A percentile compares a stretch with the other conserved stretches of the same genome.
These are phyloP conservation scores for Parazoanthus atlanticus DNA, from an alignment of 92 coral and sea anemone genomes.

Conservation along the genomic window DNA sequence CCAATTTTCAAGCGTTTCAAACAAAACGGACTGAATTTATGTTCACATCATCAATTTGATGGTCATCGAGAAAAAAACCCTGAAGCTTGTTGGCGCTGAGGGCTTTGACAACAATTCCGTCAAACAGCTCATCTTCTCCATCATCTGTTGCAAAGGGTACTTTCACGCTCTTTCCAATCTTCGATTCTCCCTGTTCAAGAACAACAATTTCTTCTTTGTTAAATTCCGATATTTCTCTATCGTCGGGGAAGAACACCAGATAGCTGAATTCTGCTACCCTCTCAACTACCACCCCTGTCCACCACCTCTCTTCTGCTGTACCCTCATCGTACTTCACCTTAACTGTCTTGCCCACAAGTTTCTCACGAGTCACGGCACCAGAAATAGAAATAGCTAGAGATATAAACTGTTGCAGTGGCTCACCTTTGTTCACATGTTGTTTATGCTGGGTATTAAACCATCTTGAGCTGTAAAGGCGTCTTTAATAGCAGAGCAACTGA, in stretches of 20 bases:
- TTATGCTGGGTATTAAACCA: no score
- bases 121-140: conserved; percentile 36
- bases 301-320: no score
- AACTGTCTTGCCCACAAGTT: no score
- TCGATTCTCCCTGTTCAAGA: conserved; percentile 32
- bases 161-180: conserved; percentile 27
- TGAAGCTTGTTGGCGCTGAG: conserved; percentile 34
- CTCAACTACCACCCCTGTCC: no score
- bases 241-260: conserved; percentile 37
- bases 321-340: no score
- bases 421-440: no score
- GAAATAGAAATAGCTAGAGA: no score
- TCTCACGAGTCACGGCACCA: no score
- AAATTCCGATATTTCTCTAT: conserved; percentile 25
- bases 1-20: conserved; percentile 22
- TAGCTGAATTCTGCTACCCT: conserved; percentile 3
- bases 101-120: conserved; percentile 30
- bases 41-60: conserved; percentile 28
- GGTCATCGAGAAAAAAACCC: conserved; percentile 20
- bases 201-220: conserved; percentile 31
- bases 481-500: no score
- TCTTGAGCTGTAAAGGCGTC: no score
- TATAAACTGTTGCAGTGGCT: no score
- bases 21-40: conserved; percentile 29
- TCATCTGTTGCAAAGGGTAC: conserved; percentile 33